phyloP scores from a whole-genome alignment of 1,140 invertebrate species.

The Conus ventricosus region DNA sequence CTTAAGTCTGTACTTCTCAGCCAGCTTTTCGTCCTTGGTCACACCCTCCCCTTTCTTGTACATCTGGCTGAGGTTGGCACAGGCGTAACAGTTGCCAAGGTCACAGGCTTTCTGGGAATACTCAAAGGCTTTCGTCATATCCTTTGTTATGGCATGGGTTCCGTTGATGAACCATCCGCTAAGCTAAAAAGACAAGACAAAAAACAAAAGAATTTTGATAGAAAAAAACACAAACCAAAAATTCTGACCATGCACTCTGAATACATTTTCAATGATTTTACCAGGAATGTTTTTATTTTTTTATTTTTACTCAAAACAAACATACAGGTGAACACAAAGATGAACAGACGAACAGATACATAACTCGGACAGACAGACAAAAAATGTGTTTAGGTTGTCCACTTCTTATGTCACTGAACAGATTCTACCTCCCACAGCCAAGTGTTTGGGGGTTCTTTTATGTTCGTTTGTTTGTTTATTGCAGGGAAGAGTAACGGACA shows the following conservation, averaged over 20 bases:
- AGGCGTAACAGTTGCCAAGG: constrained; percentile 87
- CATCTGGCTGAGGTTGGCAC: constrained; percentile 90
- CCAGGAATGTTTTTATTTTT: too few relatives aligned
- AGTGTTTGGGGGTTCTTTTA: too few relatives aligned
- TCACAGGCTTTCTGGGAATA: constrained; percentile 86
- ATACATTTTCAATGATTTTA: too few relatives aligned
- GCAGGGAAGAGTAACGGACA: too few relatives aligned
- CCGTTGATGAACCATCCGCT: constrained; percentile 86
- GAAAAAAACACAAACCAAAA: not conserved
- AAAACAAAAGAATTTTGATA: not conserved
- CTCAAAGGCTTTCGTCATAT: constrained; percentile 85
- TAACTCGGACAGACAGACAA: too few relatives aligned
- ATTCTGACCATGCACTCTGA: not conserved
- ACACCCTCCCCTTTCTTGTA: constrained; percentile 81
- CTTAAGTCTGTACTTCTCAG: constrained; percentile 83
- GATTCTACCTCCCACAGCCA: too few relatives aligned
- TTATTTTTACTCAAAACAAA: too few relatives aligned
- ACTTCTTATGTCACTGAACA: too few relatives aligned
- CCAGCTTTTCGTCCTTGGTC: constrained; percentile 82
- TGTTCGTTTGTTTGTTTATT: too few relatives aligned
- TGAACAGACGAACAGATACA: too few relatives aligned
- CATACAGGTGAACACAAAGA: too few relatives aligned
- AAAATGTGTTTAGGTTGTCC: too few relatives aligned
- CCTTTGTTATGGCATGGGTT: constrained; percentile 77
- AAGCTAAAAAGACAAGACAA: constrained; percentile 71